A percentile compares a stretch with the other conserved stretches of the same genome.
These are phyloP conservation scores for Thymallus thymallus DNA, from an alignment of 2,113 vertebrate genomes.

Conservation along the genomic window DNA sequence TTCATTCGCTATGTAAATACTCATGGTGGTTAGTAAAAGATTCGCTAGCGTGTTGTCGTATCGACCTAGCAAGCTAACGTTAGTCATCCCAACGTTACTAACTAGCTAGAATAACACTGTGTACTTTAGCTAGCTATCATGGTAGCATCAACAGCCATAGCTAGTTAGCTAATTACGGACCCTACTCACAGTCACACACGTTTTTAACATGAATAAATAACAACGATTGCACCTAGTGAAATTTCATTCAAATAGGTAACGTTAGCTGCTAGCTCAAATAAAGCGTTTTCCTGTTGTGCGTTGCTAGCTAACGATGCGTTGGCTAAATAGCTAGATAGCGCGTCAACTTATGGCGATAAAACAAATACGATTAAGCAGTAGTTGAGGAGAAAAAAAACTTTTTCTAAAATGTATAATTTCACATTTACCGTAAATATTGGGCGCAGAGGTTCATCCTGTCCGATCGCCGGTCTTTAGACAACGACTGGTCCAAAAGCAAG, in stretches of 20 bases:
- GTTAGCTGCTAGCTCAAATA: neutral
- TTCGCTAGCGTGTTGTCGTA: too few species aligned
- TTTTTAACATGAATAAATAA: neutral
- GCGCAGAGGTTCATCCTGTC: slow-evolving; percentile 78
- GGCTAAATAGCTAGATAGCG: slow-evolving; percentile 3
- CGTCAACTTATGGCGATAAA: slow-evolving; percentile 21
- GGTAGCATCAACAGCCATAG: neutral
- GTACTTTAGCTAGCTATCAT: neutral
- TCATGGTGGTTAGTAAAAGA: too few species aligned
- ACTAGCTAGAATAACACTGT: too few species aligned
- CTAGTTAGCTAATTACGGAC: neutral
- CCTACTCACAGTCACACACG: neutral
- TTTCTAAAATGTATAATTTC: slow-evolving; percentile 15
- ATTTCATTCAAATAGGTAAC: neutral
- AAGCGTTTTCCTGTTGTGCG: neutral
- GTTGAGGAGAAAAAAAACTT: too few species aligned
- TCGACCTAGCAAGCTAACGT: too few species aligned
- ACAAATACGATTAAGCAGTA: too few species aligned
- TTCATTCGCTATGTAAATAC: too few species aligned
- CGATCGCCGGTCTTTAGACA: slow-evolving; percentile 58
- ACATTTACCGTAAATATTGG: slow-evolving; percentile 70
- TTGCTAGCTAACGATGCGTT: slow-evolving; percentile 24
- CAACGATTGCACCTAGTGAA: too few species aligned
- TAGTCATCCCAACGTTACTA: too few species aligned
- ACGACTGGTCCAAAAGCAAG: slow-evolving; percentile 62